Conservation (phyloP, 2,888 invertebrate genomes). For the Pseudococcus longispinus region DNA sequence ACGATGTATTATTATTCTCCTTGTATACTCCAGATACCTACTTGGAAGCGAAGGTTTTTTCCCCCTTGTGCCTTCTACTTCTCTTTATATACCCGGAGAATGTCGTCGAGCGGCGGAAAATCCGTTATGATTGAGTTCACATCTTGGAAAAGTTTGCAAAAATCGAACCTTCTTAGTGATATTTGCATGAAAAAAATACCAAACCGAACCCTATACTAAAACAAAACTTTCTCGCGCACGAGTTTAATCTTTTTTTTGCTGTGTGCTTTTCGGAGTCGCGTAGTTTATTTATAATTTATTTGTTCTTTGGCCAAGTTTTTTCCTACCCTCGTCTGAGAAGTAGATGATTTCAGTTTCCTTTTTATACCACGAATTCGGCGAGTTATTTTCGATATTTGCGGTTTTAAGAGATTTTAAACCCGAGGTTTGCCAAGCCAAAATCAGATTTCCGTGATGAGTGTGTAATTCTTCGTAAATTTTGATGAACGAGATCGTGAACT, state of each 20-base stretch:
- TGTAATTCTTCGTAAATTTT: not conserved
- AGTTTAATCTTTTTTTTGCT: conserved; percentile 19
- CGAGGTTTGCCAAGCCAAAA: not conserved
- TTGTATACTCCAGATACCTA: not conserved
- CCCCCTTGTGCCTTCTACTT: not conserved
- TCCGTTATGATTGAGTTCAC: conserved; percentile 28
- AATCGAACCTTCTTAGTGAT: conserved; percentile 15
- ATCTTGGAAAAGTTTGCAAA: conserved; percentile 15
- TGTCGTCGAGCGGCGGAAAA: not conserved
- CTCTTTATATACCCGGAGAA: not conserved
- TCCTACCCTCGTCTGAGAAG: not conserved
- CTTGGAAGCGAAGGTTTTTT: not conserved
- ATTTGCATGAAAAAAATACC: conserved; percentile 7
- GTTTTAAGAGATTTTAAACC: not conserved
- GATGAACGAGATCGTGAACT: too few species aligned
- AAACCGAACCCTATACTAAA: conserved; percentile 1
- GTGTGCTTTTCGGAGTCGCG: not conserved
- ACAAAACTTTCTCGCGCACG: conserved; percentile 28
- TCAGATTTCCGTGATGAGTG: not conserved
- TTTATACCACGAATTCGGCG: not conserved
- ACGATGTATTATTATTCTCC: not conserved
- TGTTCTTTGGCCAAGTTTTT: conserved; percentile 30
- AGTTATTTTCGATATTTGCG: not conserved
- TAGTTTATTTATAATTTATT: conserved; percentile 27
- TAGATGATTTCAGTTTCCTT: conserved; percentile 7